Evolutionary conservation across 1,140 invertebrate species (phyloP), one percentile per base, ranked within the genome.

Genomic region (Bombus polaris): DNA sequence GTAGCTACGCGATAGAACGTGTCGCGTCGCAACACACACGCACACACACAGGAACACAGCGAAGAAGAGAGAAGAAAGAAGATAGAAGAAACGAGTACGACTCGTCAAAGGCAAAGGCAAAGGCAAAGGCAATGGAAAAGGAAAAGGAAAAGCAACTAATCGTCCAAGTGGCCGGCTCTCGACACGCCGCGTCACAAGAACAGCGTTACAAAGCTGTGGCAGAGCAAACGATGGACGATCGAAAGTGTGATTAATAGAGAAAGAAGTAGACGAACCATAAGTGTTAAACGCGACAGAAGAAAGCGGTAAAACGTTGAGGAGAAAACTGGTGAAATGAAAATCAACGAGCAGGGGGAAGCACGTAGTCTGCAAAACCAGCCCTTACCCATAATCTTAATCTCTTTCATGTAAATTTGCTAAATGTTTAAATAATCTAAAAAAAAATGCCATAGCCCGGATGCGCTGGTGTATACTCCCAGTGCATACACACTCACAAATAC

Each of bases 371-470:
- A 90, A 93, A 91, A 91, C 91, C 87, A 85, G 87, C 89, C 91
- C 92, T 89, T 68, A 93, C 89, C 91, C 93, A 94, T 95, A 95
- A 95, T 95, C 93, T 95, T 95, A 95, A 95, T 95, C 94, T 95
- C 93, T 93, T 95, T 95, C 95, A 95, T 95, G 94, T 95, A 95
- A 95, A 95, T 95, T 94, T 94, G 94, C 94, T 95, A 95, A 95
- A 95, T 95, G 94, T 95, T 95, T 95, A 95, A 94, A 92, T 93
- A 95, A 95, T 95, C 93, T 94, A 95, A 95, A 95, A 89, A 32
- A 89, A 94, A 95, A 95, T 95, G 95, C 95, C 95, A 95, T 95
- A 95, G 95, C 95, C 95, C 95, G 95, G 95, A 95, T 95, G 95
- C 94, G 94, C 95, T 95, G 95, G 95, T 95, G 95, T 91, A 95